Evolutionary conservation across 2,797 vertebrate genomes (phyloP), one percentile per base, ranked within the genome.

Genomic region (Crenichthys baileyi): DNA sequence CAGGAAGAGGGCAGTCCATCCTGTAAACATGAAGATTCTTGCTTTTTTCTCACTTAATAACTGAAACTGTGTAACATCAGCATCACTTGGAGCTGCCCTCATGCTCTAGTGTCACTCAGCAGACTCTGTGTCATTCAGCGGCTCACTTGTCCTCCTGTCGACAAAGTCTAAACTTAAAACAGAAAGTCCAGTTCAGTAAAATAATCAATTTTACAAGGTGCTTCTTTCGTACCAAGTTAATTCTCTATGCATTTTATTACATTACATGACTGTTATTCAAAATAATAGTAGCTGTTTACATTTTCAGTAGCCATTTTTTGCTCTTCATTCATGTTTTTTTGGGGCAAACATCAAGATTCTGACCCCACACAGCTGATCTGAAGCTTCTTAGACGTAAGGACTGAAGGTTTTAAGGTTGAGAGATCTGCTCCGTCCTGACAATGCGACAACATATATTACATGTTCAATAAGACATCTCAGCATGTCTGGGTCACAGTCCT

Each of bases 91-190:
- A 76, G 75, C 60, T 41, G 77, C 80, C 72, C 70, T 83, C 56
- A 2, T 50, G 50, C 71, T 61, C 48, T 61, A 48, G 65, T 73
- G 75, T 82, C 73, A 50, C 73, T 74, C 13, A 9, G 36, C 85
- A 83, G 26, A 90, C 90, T 90, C 80, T 7, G 87, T 72, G 85
- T 94, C 93, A 91, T 92, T 85, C 87, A 81, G 87, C 36, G 77
- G 74, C 78, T 77, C 26, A 0, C 51, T 36, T 24, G 60, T 29
- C 88, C 83, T 82, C 89, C 84, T 58, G 78, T 93, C 91, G 78
- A 84, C 91, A 85, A 71, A 91, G 86, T 82, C 86, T 44, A 74
- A 2, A 41, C 44, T 60, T 26, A 70, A 50, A 26, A 11, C 61
- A 36, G 20, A 29, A 50, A n/a, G 16, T 58, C 22, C 53, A 44